A percentile compares a stretch with the other conserved stretches of the same genome.
Conservation (phyloP, 2,888 invertebrate genomes). For the Cerastoderma edule region DNA sequence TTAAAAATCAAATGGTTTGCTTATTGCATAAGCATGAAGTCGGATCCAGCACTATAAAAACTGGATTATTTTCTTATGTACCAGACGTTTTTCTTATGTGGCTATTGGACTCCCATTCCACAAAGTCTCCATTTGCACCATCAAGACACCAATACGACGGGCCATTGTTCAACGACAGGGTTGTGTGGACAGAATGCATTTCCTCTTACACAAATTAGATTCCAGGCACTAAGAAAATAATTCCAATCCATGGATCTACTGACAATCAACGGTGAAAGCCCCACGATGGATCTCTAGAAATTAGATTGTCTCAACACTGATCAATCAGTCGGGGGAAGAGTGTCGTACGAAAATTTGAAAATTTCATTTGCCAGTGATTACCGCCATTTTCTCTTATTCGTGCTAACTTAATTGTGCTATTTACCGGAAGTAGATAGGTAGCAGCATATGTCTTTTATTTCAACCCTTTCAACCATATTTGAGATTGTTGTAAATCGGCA, state of each 20-base stretch:
- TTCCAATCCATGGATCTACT: constrained; percentile 22
- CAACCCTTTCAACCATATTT: no score
- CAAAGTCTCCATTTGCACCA: no score
- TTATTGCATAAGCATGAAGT: no score
- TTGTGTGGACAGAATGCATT: constrained; percentile 24
- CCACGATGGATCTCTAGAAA: constrained; percentile 6
- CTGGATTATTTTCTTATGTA: no score
- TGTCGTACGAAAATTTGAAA: neutral
- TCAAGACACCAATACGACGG: constrained; percentile 8
- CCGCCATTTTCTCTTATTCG: constrained; percentile 16
- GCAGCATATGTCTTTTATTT: neutral
- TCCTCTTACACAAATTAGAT: constrained; percentile 28
- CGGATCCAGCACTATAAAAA: no score
- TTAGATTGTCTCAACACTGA: constrained; percentile 25
- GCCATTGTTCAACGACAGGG: constrained; percentile 12
- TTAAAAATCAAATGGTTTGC: no score
- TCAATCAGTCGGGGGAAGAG: constrained; percentile 16
- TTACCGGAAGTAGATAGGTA: neutral
- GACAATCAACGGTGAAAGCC: constrained; percentile 27
- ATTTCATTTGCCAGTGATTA: constrained; percentile 13
- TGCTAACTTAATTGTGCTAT: constrained; percentile 14
- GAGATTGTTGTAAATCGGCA: no score
- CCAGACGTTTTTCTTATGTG: no score
- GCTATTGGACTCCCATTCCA: no score
- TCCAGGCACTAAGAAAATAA: constrained; percentile 28